Evolutionary conservation across 2,797 vertebrate species (phyloP).

Genomic region (Pitangus sulphuratus): DNA sequence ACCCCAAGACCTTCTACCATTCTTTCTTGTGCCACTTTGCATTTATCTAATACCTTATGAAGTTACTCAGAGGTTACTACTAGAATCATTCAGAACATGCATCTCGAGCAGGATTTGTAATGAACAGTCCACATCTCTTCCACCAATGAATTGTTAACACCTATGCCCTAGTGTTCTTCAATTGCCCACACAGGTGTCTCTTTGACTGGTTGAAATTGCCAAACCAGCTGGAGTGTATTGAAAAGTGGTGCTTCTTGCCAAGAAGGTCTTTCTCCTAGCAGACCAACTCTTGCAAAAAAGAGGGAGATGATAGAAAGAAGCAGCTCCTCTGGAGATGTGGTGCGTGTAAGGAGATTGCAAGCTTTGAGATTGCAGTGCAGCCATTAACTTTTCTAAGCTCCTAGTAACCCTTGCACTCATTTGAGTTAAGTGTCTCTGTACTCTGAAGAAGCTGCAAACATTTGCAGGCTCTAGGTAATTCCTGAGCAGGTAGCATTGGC

Average conservation of each 20-base stretch:
- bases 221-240: not conserved
- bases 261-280: not conserved
- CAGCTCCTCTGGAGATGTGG: not conserved
- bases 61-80: not conserved
- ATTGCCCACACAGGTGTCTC: fast-evolving
- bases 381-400: not conserved
- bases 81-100: not conserved
- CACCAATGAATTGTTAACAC: not conserved
- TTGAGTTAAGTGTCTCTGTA: not conserved
- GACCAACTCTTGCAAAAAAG: not conserved
- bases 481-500: not conserved
- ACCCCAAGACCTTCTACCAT: not conserved
- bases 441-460: not conserved
- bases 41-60: not conserved
- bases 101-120: not conserved
- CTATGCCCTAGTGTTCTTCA: not conserved
- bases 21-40: not conserved
- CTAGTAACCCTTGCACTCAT: not conserved
- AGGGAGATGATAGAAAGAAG: not conserved
- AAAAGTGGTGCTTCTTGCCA: not conserved
- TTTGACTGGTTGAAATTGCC: not conserved
- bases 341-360: not conserved
- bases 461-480: not conserved
- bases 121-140: not conserved
- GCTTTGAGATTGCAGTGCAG: not conserved